Conservation (phyloP, 64 coral and sea anemone species). For the Acropora yongei region DNA sequence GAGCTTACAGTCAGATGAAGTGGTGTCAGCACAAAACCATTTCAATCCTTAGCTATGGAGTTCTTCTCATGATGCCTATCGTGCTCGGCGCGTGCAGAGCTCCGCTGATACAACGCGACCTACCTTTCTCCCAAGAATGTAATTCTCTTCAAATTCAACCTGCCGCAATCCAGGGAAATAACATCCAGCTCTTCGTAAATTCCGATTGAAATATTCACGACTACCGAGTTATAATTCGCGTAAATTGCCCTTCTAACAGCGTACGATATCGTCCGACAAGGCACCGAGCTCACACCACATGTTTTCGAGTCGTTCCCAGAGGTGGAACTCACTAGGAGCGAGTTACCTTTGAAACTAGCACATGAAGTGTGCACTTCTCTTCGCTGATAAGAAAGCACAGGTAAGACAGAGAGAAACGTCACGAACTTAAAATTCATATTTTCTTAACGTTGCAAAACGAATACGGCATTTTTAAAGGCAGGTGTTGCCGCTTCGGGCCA, state of each 20-base stretch:
- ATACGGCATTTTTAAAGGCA: no score
- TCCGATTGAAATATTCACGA: background rate
- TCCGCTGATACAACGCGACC: background rate
- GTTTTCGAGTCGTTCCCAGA: background rate
- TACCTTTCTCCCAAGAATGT: constrained; percentile 2
- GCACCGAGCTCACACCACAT: background rate
- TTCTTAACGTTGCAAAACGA: background rate
- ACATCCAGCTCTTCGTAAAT: background rate
- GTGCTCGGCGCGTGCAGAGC: no score
- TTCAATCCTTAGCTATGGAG: no score
- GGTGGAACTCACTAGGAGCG: background rate
- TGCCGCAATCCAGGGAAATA: constrained; percentile 24
- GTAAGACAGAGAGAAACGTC: background rate
- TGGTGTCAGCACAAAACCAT: no score
- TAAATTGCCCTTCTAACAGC: background rate
- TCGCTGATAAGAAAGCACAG: background rate
- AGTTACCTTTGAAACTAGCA: background rate
- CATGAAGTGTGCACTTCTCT: background rate
- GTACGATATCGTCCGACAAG: constrained; percentile 3
- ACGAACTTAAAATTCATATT: background rate
- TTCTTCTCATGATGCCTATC: no score
- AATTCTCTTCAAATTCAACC: constrained; percentile 16
- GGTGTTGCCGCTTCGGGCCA: no score
- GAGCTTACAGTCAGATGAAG: no score
- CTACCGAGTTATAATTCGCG: background rate